These are phyloP conservation scores for Diplosoma virens DNA, from an alignment of 23 tunicate species.

Conservation along the genomic window DNA sequence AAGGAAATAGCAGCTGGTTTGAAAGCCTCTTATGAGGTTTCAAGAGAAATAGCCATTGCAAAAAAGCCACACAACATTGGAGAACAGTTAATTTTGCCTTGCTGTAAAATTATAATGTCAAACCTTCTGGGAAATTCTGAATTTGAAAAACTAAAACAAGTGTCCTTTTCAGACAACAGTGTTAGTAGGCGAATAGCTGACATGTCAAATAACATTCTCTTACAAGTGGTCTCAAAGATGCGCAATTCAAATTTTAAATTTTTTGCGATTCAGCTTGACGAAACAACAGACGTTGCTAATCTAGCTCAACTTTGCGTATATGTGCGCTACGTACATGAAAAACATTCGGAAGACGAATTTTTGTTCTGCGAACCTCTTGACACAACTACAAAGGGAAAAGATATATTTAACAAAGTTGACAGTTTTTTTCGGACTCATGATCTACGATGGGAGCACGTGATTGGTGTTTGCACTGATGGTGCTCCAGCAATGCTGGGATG, in stretches of 20 bases:
- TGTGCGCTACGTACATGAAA: slow-evolving; percentile 41
- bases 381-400: slow-evolving; percentile 54
- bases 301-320: slow-evolving; percentile 53
- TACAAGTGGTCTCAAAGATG: too few species aligned
- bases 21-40: slow-evolving; percentile 54
- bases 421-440: too few species aligned
- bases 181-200: slow-evolving; percentile 56
- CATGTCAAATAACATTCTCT: slow-evolving; percentile 45
- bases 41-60: slow-evolving; percentile 51
- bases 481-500: too few species aligned
- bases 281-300: slow-evolving; percentile 39
- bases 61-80: slow-evolving; percentile 69
- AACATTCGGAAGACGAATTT: slow-evolving; percentile 51
- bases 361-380: slow-evolving; percentile 34
- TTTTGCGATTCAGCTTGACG: slow-evolving; percentile 50
- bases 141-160: slow-evolving; percentile 37
- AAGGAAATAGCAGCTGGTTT: slow-evolving; percentile 54
- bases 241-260: slow-evolving; percentile 41
- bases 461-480: too few species aligned
- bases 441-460: too few species aligned
- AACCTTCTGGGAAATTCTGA: slow-evolving; percentile 41
- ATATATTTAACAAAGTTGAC: too few species aligned
- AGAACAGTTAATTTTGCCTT: slow-evolving; percentile 50
- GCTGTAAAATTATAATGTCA: slow-evolving; percentile 27
- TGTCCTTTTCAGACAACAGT: slow-evolving; percentile 42